These are phyloP conservation scores for Cephus sareptanus DNA, from an alignment of 2,888 invertebrate genomes.

Conservation along the genomic window DNA sequence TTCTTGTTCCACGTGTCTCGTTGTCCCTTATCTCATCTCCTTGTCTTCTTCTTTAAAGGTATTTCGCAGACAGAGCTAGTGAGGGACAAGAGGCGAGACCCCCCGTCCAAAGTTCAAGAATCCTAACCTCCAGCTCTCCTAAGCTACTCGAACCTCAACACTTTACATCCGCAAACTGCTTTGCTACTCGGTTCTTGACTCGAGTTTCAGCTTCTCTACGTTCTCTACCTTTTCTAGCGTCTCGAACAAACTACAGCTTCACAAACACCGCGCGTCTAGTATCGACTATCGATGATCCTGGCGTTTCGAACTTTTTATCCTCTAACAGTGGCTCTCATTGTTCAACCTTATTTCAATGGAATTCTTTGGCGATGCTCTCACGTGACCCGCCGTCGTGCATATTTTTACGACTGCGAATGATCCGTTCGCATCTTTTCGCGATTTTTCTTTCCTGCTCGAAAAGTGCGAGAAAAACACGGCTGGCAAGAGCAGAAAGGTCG, in stretches of 20 bases:
- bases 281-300: not conserved
- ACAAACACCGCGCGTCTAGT: not conserved
- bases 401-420: not conserved
- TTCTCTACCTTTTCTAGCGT: not conserved
- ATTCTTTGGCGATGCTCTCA: not conserved
- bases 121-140: slow-evolving; percentile 27
- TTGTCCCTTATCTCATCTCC: not conserved
- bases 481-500: not conserved
- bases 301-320: not conserved
- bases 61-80: not conserved
- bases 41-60: not conserved
- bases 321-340: not conserved
- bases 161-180: slow-evolving; percentile 34
- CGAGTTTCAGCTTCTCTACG: not conserved
- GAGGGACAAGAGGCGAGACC: not conserved
- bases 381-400: not conserved
- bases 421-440: not conserved
- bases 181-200: slow-evolving; percentile 12
- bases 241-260: not conserved
- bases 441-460: not conserved
- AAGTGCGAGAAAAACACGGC: not conserved
- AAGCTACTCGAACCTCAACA: slow-evolving; percentile 25
- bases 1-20: not conserved
- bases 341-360: not conserved
- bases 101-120: slow-evolving; percentile 25